These are phyloP conservation scores for Rhabdophis nuchalis DNA, from an alignment of 2,797 vertebrate genomes.

Conservation along the genomic window DNA sequence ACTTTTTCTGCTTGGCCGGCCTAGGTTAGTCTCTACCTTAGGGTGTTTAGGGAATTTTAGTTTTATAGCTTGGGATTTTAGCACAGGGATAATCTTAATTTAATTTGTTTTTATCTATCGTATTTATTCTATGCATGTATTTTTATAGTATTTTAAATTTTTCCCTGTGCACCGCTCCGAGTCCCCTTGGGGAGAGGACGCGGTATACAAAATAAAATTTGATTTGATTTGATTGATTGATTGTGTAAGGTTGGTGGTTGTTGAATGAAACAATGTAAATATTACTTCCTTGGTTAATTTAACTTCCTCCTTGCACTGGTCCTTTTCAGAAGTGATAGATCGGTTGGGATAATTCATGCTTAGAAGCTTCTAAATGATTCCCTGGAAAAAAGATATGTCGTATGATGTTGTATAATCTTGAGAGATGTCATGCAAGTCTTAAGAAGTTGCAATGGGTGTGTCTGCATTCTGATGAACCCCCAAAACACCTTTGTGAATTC, in stretches of 20 bases:
- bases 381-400: not conserved
- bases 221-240: no score
- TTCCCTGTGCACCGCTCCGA: no score
- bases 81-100: no score
- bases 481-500: not conserved
- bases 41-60: no score
- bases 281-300: not conserved
- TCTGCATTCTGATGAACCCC: not conserved
- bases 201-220: no score
- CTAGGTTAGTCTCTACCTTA: no score
- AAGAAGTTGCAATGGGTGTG: not conserved
- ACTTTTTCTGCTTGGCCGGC: no score
- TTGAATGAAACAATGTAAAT: not conserved
- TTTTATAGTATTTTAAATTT: no score
- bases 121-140: no score
- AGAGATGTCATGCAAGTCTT: not conserved
- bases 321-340: not conserved
- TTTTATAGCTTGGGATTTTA: no score
- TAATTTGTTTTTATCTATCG: no score
- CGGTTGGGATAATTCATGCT: not conserved
- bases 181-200: no score
- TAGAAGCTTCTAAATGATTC: not conserved
- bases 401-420: not conserved
- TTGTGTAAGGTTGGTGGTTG: not conserved
- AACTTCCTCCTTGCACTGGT: not conserved